Conservation (phyloP, 2,888 invertebrate species). For the Cheilosia scutellata region DNA sequence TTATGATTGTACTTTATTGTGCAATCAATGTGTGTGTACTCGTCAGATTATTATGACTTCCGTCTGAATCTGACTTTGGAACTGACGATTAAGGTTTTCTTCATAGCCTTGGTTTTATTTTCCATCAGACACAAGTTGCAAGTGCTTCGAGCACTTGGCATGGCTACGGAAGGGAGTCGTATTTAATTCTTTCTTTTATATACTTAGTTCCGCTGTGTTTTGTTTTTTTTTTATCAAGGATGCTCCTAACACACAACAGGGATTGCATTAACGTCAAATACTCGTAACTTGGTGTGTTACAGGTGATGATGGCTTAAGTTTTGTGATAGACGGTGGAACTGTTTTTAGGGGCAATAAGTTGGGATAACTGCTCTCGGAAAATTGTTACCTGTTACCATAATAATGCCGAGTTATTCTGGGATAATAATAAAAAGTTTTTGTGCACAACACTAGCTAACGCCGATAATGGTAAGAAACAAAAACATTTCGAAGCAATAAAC, state of each 20-base stretch:
- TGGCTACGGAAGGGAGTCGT: not conserved
- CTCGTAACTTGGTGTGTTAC: not conserved
- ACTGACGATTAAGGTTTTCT: slow-evolving; percentile 14
- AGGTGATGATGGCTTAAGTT: slow-evolving; percentile 36
- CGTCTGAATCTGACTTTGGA: slow-evolving; percentile 13
- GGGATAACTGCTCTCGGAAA: slow-evolving; percentile 2
- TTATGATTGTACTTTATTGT: slow-evolving; percentile 33
- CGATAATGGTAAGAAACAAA: slow-evolving; percentile 1
- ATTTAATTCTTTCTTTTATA: slow-evolving; percentile 3
- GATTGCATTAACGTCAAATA: slow-evolving; percentile 31
- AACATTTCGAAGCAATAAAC: not conserved
- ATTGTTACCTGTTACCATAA: slow-evolving; percentile 26
- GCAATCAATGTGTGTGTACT: slow-evolving; percentile 14
- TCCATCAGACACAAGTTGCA: slow-evolving; percentile 2
- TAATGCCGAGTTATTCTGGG: slow-evolving; percentile 5
- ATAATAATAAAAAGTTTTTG: slow-evolving; percentile 1
- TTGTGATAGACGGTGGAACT: not conserved
- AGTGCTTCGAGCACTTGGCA: not conserved
- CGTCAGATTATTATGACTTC: slow-evolving; percentile 18
- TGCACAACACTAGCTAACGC: slow-evolving; percentile 4
- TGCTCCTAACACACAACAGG: slow-evolving; percentile 12
- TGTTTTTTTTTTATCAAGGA: slow-evolving; percentile 7
- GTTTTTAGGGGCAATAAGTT: slow-evolving; percentile 40
- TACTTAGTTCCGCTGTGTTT: not conserved
- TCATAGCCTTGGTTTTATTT: not conserved